These are phyloP conservation scores for Pangasius sanitwongsei DNA, from an alignment of 2,797 vertebrate genomes.

Conservation along the genomic window DNA sequence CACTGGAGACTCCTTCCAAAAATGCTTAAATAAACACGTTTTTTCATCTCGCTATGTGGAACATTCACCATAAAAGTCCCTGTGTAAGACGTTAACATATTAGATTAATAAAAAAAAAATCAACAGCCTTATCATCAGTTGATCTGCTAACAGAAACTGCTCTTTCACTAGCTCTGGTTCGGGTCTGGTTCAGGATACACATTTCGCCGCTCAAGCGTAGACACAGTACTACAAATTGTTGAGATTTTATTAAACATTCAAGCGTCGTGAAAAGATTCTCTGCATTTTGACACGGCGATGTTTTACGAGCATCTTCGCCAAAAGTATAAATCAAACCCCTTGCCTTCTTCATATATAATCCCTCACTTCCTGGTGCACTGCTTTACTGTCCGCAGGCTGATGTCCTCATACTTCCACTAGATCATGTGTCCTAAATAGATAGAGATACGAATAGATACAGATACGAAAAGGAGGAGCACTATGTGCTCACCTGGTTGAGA, in stretches of 20 bases:
- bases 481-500: too few relatives aligned
- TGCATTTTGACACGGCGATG: too few relatives aligned
- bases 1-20: neutral
- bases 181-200: too few relatives aligned
- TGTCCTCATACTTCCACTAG: slow-evolving; percentile 28
- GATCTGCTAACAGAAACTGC: too few relatives aligned
- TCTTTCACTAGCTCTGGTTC: too few relatives aligned
- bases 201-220: too few relatives aligned
- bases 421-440: neutral
- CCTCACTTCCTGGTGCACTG: slow-evolving; percentile 8
- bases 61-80: neutral
- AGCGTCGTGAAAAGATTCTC: too few relatives aligned
- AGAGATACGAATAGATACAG: neutral
- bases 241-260: too few relatives aligned
- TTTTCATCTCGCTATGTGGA: neutral
- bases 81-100: too few relatives aligned
- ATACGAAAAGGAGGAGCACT: neutral
- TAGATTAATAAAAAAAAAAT: too few relatives aligned
- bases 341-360: neutral
- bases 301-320: neutral
- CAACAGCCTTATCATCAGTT: too few relatives aligned
- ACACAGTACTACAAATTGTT: too few relatives aligned
- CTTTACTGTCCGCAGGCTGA: slow-evolving; percentile 23
- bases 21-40: neutral
- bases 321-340: neutral